phyloP scores from a whole-genome alignment of 92 coral and sea anemone species.

The Actinernus sp. region DNA sequence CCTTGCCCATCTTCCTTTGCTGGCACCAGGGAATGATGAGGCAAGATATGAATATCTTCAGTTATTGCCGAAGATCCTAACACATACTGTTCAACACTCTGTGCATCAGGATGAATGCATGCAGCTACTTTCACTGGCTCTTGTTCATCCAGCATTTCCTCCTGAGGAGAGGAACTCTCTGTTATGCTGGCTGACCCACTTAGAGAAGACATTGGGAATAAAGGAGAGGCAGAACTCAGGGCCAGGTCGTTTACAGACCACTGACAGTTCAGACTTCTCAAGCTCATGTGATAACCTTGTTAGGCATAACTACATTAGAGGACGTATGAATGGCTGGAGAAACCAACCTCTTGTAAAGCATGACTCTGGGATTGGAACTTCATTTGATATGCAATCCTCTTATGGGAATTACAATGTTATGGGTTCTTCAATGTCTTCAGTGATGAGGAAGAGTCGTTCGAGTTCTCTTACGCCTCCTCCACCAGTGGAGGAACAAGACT shows the following conservation, averaged over 20 bases:
- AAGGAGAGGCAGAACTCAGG: constrained; percentile 80
- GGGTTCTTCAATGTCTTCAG: constrained; percentile 48
- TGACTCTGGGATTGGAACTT: constrained; percentile 95
- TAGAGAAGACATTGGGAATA: constrained; percentile 82
- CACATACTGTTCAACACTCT: constrained; percentile 83
- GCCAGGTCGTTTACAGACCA: constrained; percentile 78
- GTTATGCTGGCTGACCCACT: constrained; percentile 89
- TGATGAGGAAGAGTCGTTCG: constrained; percentile 71
- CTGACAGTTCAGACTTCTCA: constrained; percentile 45
- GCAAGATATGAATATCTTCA: constrained; percentile 91
- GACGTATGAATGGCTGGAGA: constrained; percentile 82
- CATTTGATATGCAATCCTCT: constrained; percentile 80
- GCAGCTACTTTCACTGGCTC: constrained; percentile 96
- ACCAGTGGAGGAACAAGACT: constrained; percentile 76
- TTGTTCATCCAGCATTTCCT: constrained; percentile 98
- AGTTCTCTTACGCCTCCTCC: constrained; percentile 92
- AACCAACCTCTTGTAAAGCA: constrained; percentile 90
- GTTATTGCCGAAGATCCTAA: constrained; percentile 86
- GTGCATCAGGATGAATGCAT: constrained; percentile 97
- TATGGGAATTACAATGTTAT: constrained; percentile 35
- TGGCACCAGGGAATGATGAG: constrained; percentile 89
- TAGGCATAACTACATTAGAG: constrained; percentile 74
- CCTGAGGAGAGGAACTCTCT: constrained; percentile 84
- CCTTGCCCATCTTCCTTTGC: constrained; percentile 87
- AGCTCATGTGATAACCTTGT: constrained; percentile 76